Conservation (phyloP, 2,797 vertebrate species). For the Myotis findleyi region DNA sequence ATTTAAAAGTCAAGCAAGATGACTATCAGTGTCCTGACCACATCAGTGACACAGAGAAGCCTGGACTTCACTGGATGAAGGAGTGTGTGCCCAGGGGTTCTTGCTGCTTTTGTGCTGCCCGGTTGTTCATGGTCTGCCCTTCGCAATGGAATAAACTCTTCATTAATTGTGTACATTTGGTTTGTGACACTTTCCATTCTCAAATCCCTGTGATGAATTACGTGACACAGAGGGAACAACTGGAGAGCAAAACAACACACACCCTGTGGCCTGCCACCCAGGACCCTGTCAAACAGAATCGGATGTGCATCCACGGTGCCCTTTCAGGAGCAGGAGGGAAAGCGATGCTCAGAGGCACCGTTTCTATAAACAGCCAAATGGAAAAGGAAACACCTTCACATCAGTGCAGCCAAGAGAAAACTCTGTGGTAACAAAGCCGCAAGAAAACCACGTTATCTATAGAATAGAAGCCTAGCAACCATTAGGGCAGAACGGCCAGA, state of each 20-base stretch:
- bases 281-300: constrained; percentile 65
- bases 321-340: constrained; percentile 56
- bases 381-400: constrained; percentile 52
- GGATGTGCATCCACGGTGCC: constrained; percentile 66
- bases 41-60: neutral
- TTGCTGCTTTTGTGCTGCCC: constrained; percentile 48
- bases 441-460: constrained; percentile 46
- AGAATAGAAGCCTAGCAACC: too few species aligned
- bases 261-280: constrained; percentile 70
- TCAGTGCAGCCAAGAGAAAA: constrained; percentile 61
- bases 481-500: too few species aligned
- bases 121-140: constrained; percentile 57
- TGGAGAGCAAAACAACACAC: constrained; percentile 72
- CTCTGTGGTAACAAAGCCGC: constrained; percentile 7
- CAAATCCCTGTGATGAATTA: constrained; percentile 74
- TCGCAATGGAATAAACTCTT: constrained; percentile 69
- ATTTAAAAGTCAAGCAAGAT: constrained; percentile 55
- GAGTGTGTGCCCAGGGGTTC: neutral
- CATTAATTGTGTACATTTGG: constrained; percentile 78
- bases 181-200: constrained; percentile 76
- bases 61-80: constrained; percentile 28
- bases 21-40: neutral
- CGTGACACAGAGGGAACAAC: constrained; percentile 45
- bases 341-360: constrained; percentile 47
- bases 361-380: constrained; percentile 64